Percentiles rank a stretch among this genome's conserved stretches.
These are phyloP conservation scores for Chamaea fasciata DNA, from an alignment of 2,113 vertebrate species.

Conservation along the genomic window DNA sequence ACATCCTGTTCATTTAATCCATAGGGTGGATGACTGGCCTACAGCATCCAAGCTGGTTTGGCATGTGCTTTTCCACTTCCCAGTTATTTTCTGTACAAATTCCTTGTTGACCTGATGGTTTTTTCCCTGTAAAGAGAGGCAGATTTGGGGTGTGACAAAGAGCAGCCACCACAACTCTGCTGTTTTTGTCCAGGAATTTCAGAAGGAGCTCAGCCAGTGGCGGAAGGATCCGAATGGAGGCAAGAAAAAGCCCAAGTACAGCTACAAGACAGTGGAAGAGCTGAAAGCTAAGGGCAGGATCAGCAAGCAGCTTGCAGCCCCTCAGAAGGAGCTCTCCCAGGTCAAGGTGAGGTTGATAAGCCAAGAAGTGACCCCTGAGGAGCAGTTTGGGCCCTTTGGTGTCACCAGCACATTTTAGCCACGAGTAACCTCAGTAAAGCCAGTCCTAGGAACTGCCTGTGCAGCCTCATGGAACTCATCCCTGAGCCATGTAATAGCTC, in stretches of 20 bases:
- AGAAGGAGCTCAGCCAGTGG: constrained; percentile 96
- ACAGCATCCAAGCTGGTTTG: neutral
- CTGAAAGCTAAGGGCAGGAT: constrained; percentile 90
- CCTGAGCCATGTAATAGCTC: fast-evolving
- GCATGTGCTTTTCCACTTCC: neutral
- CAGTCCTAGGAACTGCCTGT: neutral
- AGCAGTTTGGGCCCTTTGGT: fast-evolving
- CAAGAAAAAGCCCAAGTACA: constrained; percentile 95
- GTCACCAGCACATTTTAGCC: neutral
- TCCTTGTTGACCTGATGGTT: neutral
- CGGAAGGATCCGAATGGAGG: constrained; percentile 85
- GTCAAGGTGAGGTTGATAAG: constrained; percentile 79
- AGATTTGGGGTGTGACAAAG: neutral
- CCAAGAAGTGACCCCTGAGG: neutral
- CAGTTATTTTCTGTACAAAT: neutral
- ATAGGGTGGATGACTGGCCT: neutral
- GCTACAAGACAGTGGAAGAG: constrained; percentile 92
- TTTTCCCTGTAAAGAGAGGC: neutral
- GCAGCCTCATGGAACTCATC: neutral
- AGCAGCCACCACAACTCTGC: neutral
- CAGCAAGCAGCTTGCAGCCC: constrained; percentile 76
- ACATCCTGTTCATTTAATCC: neutral
- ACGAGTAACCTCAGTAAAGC: fast-evolving
- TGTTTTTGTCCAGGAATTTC: constrained; percentile 80
- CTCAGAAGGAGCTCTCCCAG: constrained; percentile 92